These are phyloP conservation scores for Hystrix brachyura DNA, from an alignment of 2,113 vertebrate genomes.

Conservation along the genomic window DNA sequence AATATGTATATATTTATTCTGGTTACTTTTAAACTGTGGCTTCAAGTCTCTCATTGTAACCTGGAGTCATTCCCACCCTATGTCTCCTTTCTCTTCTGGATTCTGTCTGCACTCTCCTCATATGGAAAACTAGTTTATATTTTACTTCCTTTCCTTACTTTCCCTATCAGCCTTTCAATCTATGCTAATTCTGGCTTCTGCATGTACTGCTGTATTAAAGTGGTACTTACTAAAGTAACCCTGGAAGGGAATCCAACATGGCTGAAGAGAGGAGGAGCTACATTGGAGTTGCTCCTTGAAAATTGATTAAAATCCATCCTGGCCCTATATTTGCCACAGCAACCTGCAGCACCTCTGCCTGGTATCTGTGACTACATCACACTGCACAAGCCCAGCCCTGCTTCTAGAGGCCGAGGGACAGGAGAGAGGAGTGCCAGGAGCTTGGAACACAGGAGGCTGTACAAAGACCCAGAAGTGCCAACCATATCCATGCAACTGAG, in stretches of 20 bases:
- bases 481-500: no score
- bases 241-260: not conserved
- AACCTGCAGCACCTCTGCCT: no score
- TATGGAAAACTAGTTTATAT: not conserved
- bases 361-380: no score
- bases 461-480: no score
- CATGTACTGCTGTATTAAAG: not conserved
- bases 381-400: no score
- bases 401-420: no score
- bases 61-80: not conserved
- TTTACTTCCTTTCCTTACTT: not conserved
- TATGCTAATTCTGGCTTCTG: not conserved
- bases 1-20: not conserved
- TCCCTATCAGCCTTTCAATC: not conserved
- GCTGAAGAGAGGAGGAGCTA: no score
- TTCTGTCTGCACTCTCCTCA: not conserved
- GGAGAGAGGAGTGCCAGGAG: no score
- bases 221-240: not conserved
- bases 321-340: no score
- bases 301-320: no score
- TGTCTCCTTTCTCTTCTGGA: not conserved
- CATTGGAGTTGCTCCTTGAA: no score
- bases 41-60: not conserved
- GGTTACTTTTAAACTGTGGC: constrained; percentile 8
- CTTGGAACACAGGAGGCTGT: no score